Base-by-base conservation (phyloP, 2,113 vertebrate genomes). In the Macquaria ambigua region DNA sequence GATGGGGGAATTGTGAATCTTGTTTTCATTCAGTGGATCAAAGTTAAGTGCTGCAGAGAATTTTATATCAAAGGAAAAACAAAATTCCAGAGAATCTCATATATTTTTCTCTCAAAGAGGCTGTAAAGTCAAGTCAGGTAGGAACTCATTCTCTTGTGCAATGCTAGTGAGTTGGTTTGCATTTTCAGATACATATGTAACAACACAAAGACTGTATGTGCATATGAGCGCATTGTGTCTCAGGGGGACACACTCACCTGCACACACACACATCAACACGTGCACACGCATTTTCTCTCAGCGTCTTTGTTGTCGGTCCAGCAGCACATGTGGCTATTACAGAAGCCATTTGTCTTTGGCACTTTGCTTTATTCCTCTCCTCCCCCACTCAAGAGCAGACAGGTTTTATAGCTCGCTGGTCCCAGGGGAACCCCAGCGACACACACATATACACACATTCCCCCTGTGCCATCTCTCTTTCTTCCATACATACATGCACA, bases 281-380 rank as follows among this genome's bases (percentile, higher is more conserved):
- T 78, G 67, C 50, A 69, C 64, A 78, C 28, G n/a, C 6, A 21
- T 21, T 28, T 50, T 64, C 71, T 63, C 76, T 68, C 43, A 2
- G 62, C 2, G 56, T 79, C 93, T 93, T 93, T 94, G 92, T 94
- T 93, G 92, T 91, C 61, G 53, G 59, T 88, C 78, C 89, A 78
- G 90, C 85, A 85, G 88, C 91, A 91, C 90, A 94, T 88, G 89
- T 93, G 93, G 83, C 81, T 84, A 88, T 92, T 87, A 91, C 92
- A 90, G 89, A 67, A 90, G 67, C 91, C 91, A 91, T 95, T 95
- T 93, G 91, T 94, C 92, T 92, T 81, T 92, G 93, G 91, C 93
- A 92, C 92, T 94, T 93, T 88, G 84, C 86, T 86, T 92, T 94
- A 90, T 89, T 82, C 75, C 77, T 85, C 86, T 93, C 91, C 91